Evolutionary conservation across 2,797 vertebrate species (phyloP).

Genomic region (Microctenopoma lineatum): DNA sequence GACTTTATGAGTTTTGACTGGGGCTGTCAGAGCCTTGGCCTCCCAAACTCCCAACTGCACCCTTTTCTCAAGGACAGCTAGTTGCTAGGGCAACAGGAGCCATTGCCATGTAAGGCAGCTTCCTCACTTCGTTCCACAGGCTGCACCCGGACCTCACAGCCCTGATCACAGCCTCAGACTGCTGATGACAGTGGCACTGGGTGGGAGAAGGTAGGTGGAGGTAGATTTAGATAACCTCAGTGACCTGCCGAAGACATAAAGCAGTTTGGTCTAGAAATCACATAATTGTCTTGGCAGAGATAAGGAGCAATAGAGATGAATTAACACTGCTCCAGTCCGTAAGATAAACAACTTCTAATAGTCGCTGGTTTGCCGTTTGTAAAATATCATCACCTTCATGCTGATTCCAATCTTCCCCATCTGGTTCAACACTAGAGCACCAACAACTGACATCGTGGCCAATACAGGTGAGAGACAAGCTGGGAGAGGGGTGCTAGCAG

Average conservation of each 20-base stretch:
- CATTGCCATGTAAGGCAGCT: slow-evolving; percentile 76
- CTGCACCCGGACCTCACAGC: slow-evolving; percentile 72
- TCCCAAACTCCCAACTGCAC: slow-evolving; percentile 65
- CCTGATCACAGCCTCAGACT: slow-evolving; percentile 67
- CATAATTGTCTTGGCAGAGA: slow-evolving; percentile 35
- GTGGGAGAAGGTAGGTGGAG: slow-evolving; percentile 30
- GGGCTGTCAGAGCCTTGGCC: slow-evolving; percentile 68
- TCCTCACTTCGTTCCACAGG: slow-evolving; percentile 75
- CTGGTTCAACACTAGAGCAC: slow-evolving; percentile 33
- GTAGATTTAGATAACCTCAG: slow-evolving; percentile 44
- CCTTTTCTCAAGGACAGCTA: slow-evolving; percentile 83
- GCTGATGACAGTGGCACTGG: slow-evolving; percentile 66
- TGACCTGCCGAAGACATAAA: slow-evolving; percentile 31
- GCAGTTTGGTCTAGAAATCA: slow-evolving; percentile 14
- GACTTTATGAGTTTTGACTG: slow-evolving; percentile 76
- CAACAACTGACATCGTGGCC: slow-evolving; percentile 21
- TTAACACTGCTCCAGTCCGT: slow-evolving; percentile 17
- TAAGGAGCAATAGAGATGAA: slow-evolving; percentile 31
- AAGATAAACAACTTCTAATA: slow-evolving; percentile 49
- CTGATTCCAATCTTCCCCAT: slow-evolving; percentile 53
- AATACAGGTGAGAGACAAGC: slow-evolving; percentile 65
- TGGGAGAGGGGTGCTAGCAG: slow-evolving; percentile 17
- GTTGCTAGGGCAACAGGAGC: slow-evolving; percentile 85
- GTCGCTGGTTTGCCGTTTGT: slow-evolving; percentile 30
- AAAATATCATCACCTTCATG: slow-evolving; percentile 52